Conservation (phyloP, 2,113 vertebrate genomes). For the Balaenoptera acutorostrata region DNA sequence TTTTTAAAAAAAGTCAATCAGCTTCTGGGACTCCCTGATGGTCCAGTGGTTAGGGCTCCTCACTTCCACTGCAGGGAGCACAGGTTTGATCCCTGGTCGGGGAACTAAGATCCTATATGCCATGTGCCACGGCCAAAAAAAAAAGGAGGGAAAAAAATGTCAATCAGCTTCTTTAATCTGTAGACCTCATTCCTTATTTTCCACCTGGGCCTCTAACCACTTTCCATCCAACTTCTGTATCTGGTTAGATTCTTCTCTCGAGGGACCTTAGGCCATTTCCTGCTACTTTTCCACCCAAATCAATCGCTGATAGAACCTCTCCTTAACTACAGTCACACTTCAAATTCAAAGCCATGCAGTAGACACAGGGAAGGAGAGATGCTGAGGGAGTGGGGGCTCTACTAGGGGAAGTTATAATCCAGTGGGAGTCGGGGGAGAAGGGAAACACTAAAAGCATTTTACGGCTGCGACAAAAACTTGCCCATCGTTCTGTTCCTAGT, state of each 20-base stretch:
- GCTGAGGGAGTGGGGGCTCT: background rate
- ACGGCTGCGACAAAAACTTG: background rate
- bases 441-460: background rate
- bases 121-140: too few relatives aligned
- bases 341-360: background rate
- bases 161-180: background rate
- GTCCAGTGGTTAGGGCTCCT: background rate
- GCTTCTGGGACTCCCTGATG: too few relatives aligned
- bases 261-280: background rate
- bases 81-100: background rate
- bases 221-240: background rate
- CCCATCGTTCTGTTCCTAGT: background rate
- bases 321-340: background rate
- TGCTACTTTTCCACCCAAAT: background rate
- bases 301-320: background rate
- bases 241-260: background rate
- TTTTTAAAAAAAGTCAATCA: background rate
- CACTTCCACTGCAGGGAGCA: background rate
- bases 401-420: background rate
- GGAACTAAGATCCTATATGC: background rate
- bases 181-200: background rate
- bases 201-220: background rate
- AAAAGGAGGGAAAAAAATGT: accelerated
- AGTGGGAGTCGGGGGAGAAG: background rate
- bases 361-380: background rate